These are phyloP conservation scores for Progne subis DNA, from an alignment of 2,113 vertebrate species.

Conservation along the genomic window DNA sequence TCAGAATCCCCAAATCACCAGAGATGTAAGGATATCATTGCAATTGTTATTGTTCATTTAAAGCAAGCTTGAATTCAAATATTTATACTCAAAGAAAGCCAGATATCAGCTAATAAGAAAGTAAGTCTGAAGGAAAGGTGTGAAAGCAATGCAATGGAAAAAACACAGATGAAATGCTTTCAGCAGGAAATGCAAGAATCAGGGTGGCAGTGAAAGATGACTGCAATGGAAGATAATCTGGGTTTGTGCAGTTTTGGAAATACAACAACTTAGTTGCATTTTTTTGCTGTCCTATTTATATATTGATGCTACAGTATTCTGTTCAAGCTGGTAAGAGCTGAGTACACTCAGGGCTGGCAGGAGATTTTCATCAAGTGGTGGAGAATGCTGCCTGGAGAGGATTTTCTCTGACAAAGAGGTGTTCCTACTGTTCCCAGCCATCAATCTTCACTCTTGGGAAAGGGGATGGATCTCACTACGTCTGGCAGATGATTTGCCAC, in stretches of 20 bases:
- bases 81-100: background rate
- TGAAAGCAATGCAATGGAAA: background rate
- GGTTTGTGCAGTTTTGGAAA: background rate
- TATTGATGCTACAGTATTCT: background rate
- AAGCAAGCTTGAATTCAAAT: background rate
- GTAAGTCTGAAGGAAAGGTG: background rate
- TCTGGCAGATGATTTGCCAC: background rate
- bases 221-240: background rate
- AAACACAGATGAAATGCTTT: background rate
- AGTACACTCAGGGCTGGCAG: background rate
- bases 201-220: background rate
- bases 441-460: background rate
- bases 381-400: background rate
- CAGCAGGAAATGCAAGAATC: background rate
- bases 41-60: background rate
- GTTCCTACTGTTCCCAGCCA: background rate
- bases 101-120: background rate
- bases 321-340: background rate
- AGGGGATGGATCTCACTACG: background rate
- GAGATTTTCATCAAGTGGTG: background rate
- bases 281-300: background rate
- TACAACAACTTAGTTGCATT: background rate
- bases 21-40: background rate
- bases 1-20: background rate
- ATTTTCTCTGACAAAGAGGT: background rate